phyloP scores from a whole-genome alignment of 2,113 vertebrate species.

The Neolamprologus brichardi region DNA sequence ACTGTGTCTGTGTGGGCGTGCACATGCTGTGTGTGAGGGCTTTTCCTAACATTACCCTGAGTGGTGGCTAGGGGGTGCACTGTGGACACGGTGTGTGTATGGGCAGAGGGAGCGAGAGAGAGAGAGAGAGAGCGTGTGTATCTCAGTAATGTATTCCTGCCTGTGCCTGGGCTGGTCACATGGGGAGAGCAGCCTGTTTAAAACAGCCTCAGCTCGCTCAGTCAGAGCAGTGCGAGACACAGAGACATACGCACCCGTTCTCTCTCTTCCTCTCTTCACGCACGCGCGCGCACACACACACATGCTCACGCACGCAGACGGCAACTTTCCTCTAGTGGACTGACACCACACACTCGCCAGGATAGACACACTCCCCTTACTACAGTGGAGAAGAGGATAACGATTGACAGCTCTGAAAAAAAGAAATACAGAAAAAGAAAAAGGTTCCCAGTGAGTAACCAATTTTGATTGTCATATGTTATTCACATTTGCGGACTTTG shows the following conservation, averaged over 20 bases:
- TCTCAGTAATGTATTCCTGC: constrained; percentile 71
- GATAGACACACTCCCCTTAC: constrained; percentile 40
- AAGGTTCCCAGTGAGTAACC: constrained; percentile 55
- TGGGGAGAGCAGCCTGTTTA: constrained; percentile 79
- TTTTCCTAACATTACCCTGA: constrained; percentile 61
- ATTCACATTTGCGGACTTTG: neutral
- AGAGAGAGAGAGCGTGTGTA: neutral
- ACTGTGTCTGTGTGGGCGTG: neutral
- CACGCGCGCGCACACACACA: neutral
- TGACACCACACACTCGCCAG: constrained; percentile 51
- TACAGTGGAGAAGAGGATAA: constrained; percentile 52
- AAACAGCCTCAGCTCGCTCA: constrained; percentile 75
- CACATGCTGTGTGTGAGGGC: constrained; percentile 4
- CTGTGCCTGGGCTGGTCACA: constrained; percentile 78
- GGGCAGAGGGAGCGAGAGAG: neutral
- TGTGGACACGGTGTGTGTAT: constrained; percentile 60
- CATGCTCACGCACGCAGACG: constrained; percentile 18
- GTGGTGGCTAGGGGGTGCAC: constrained; percentile 76
- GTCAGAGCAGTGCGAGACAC: constrained; percentile 73
- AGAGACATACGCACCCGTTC: constrained; percentile 62
- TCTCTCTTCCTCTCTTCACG: constrained; percentile 14
- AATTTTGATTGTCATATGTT: constrained; percentile 10
- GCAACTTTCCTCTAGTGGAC: constrained; percentile 67
- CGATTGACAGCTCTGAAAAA: constrained; percentile 56
- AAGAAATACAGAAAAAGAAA: constrained; percentile 31